Conservation (phyloP, 2,113 vertebrate species). For the Mesembrinibis cayennensis region DNA sequence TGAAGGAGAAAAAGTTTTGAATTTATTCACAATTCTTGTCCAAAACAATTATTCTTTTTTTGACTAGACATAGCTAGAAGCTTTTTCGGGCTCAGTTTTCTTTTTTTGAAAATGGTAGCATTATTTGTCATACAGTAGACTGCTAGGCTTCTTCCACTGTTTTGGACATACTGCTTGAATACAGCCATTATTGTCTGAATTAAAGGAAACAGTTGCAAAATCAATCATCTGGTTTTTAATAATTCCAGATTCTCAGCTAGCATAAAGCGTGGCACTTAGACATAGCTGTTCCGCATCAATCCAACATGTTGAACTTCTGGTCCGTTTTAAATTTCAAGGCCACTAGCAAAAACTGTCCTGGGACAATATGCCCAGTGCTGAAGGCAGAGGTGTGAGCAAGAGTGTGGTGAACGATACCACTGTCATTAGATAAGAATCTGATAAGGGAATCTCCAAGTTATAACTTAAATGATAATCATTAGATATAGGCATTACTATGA, state of each 20-base stretch:
- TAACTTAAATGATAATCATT: not conserved
- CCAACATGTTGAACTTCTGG: not conserved
- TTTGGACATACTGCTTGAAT: not conserved
- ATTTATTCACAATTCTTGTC: not conserved
- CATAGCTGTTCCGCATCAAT: not conserved
- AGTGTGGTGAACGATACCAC: not conserved
- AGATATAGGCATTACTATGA: not conserved
- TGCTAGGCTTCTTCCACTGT: not conserved
- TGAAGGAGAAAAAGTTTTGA: not conserved
- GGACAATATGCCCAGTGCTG: not conserved
- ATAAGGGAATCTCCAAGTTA: not conserved
- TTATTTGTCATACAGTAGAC: not conserved
- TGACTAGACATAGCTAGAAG: not conserved
- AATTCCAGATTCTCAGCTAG: not conserved
- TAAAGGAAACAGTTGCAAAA: constrained; percentile 5
- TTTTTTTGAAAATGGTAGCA: not conserved
- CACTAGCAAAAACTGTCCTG: not conserved
- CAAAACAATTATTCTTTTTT: not conserved
- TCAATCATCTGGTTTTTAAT: not conserved
- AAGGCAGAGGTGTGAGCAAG: not conserved
- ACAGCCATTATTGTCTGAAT: not conserved
- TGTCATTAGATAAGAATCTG: not conserved
- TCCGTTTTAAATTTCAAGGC: not conserved
- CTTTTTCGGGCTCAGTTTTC: not conserved
- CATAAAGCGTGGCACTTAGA: not conserved